phyloP scores from a whole-genome alignment of 2,113 vertebrate species.

The Callospermophilus lateralis region DNA sequence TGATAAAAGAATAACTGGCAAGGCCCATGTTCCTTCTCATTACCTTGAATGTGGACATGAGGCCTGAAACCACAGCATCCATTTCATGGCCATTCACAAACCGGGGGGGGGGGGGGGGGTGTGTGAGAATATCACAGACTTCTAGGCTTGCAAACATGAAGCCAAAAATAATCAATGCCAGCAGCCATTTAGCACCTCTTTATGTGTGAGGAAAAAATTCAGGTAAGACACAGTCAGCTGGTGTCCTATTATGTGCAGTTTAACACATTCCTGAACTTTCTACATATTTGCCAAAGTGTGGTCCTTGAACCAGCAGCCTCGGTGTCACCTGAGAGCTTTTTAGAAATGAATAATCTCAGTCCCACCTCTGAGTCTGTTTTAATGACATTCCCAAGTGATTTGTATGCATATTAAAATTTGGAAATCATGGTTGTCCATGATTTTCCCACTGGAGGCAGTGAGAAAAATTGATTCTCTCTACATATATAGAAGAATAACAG shows the following conservation, averaged over 20 bases:
- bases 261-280: constrained; percentile 2
- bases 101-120: not conserved
- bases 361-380: not conserved
- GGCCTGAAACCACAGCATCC: not conserved
- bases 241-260: not conserved
- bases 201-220: not conserved
- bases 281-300: not conserved
- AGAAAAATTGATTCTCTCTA: not conserved
- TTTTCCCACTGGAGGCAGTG: not conserved
- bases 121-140: not conserved
- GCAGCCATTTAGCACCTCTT: not conserved
- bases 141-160: not conserved
- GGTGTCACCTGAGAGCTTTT: not conserved
- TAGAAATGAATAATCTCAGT: not conserved
- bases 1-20: constrained; percentile 17
- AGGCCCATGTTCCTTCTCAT: not conserved
- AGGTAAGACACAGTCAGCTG: not conserved
- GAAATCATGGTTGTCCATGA: not conserved
- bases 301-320: not conserved
- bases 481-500: not conserved
- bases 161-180: not conserved
- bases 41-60: not conserved
- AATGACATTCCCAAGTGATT: not conserved
- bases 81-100: not conserved
- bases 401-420: not conserved